Conservation (phyloP, 2,113 vertebrate species). For the Cercocebus atys region DNA sequence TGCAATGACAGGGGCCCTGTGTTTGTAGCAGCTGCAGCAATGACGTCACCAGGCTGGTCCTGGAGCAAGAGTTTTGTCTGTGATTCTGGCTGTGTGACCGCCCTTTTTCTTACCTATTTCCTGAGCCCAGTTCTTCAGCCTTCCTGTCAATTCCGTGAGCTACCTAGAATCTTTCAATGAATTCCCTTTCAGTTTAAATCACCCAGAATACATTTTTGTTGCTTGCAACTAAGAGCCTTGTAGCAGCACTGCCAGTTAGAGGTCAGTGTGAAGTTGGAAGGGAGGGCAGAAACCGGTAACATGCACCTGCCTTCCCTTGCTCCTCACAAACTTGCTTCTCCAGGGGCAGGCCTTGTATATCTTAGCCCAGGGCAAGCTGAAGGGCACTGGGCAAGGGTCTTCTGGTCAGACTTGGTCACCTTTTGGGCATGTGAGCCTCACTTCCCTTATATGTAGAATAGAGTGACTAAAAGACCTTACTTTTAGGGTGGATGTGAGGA, state of each 20-base stretch:
- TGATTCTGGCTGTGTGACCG: neutral
- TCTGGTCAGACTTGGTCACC: neutral
- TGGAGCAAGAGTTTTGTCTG: neutral
- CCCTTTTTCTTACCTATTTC: neutral
- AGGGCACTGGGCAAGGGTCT: too few species aligned
- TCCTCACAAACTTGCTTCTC: neutral
- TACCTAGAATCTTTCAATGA: neutral
- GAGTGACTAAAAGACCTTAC: neutral
- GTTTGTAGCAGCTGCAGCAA: neutral
- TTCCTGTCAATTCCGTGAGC: neutral
- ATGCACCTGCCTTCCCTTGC: neutral
- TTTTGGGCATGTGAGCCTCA: neutral
- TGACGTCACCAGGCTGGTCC: neutral
- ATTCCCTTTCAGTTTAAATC: neutral
- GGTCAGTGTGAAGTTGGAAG: neutral
- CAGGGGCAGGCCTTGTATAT: neutral
- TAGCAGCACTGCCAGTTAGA: neutral
- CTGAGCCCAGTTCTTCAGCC: neutral
- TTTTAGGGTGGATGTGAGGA: neutral
- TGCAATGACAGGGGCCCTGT: rapidly evolving
- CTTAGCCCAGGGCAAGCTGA: neutral
- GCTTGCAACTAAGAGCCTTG: neutral
- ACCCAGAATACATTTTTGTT: neutral
- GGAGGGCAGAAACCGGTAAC: neutral
- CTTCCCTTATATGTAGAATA: neutral